Percentiles rank a stretch among this genome's conserved stretches.
phyloP scores from a whole-genome alignment of 2,888 invertebrate species.

The Lathronympha strigana region DNA sequence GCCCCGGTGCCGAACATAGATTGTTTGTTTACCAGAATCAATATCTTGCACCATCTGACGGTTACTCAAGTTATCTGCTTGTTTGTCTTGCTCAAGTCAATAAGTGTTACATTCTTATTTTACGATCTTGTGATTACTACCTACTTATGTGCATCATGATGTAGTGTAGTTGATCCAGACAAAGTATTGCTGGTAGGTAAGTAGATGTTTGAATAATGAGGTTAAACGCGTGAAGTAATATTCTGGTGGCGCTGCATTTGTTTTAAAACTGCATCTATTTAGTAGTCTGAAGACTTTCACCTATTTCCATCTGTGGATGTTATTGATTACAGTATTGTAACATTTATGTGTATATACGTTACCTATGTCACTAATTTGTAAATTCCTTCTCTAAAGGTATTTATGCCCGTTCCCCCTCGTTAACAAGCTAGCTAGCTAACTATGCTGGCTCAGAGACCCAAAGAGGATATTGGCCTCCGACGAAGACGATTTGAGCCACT shows the following conservation, averaged over 20 bases:
- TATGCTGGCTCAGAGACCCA: neutral
- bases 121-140: slow-evolving; percentile 8
- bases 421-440: neutral
- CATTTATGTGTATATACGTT: no score
- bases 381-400: neutral
- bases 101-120: slow-evolving; percentile 27
- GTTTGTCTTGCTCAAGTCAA: slow-evolving; percentile 21
- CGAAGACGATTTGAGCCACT: neutral
- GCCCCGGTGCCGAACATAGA: slow-evolving; percentile 36
- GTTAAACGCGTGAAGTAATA: no score
- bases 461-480: neutral
- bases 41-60: slow-evolving; percentile 37
- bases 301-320: no score
- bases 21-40: slow-evolving; percentile 40
- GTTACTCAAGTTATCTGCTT: slow-evolving; percentile 23
- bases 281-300: no score
- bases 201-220: no score
- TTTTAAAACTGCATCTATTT: no score
- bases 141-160: no score
- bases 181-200: neutral
- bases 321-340: no score
- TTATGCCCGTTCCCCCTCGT: neutral
- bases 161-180: no score
- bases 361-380: neutral
- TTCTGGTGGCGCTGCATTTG: no score